Percentiles rank a stretch among this genome's conserved stretches.
phyloP scores from a whole-genome alignment of 2,888 invertebrate species.

The Camptogramma bilineatum region DNA sequence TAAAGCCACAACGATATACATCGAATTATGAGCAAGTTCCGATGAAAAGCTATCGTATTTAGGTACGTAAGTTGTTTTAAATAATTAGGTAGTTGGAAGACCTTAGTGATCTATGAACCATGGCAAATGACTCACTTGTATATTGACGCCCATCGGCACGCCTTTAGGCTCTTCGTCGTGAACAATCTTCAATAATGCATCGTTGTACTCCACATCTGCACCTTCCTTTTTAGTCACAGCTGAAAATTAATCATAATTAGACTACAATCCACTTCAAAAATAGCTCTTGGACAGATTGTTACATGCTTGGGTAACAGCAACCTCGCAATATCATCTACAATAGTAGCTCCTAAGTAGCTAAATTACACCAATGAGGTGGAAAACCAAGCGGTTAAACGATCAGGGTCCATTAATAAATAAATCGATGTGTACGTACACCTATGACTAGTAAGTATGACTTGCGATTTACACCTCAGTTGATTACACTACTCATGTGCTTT shows the following conservation, averaged over 20 bases:
- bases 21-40: too few species aligned
- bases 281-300: not conserved
- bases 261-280: not conserved
- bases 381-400: too few species aligned
- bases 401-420: too few species aligned
- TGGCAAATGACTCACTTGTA: constrained; percentile 61
- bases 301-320: too few species aligned
- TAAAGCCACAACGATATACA: not conserved
- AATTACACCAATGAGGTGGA: too few species aligned
- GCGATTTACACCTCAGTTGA: not conserved
- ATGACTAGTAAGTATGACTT: not conserved
- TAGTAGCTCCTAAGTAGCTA: too few species aligned
- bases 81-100: not conserved
- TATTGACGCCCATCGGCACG: constrained; percentile 74
- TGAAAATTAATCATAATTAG: constrained; percentile 45
- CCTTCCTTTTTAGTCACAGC: constrained; percentile 61
- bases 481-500: too few species aligned
- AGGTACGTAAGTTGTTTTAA: not conserved
- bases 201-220: constrained; percentile 70
- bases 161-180: constrained; percentile 80
- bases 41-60: not conserved
- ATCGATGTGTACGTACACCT: too few species aligned
- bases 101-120: constrained; percentile 25
- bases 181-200: constrained; percentile 71
- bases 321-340: too few species aligned